phyloP scores from a whole-genome alignment of 2,797 vertebrate genomes.

The Channallabes apus region DNA sequence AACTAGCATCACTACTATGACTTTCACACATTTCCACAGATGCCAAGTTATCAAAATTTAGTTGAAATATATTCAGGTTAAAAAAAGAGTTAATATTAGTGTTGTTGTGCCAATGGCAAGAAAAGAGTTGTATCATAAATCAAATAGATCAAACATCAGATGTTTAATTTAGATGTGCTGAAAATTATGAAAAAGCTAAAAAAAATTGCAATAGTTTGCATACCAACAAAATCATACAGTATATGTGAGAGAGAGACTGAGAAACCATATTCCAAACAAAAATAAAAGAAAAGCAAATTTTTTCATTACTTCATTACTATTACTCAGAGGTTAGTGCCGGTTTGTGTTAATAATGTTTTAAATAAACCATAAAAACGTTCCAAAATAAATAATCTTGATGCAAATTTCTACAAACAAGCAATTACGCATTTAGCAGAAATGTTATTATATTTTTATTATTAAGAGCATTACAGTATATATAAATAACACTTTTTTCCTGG shows the following conservation, averaged over 20 bases:
- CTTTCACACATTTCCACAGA: neutral
- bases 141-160: neutral
- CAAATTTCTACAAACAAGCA: neutral
- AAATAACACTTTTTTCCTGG: too few species aligned
- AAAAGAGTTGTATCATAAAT: neutral
- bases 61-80: neutral
- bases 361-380: neutral
- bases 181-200: neutral
- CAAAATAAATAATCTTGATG: neutral
- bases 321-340: neutral
- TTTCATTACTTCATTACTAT: neutral
- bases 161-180: neutral
- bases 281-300: neutral
- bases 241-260: too few species aligned
- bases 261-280: neutral
- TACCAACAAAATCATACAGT: too few species aligned
- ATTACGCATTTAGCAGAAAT: neutral
- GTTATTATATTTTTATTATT: neutral
- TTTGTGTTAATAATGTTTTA: neutral
- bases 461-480: neutral
- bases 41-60: neutral
- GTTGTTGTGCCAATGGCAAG: neutral
- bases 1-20: neutral
- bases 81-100: neutral
- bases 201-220: neutral